Evolutionary conservation across 2,888 invertebrate genomes (phyloP).

Genomic region (Zootermopsis nevadensis): DNA sequence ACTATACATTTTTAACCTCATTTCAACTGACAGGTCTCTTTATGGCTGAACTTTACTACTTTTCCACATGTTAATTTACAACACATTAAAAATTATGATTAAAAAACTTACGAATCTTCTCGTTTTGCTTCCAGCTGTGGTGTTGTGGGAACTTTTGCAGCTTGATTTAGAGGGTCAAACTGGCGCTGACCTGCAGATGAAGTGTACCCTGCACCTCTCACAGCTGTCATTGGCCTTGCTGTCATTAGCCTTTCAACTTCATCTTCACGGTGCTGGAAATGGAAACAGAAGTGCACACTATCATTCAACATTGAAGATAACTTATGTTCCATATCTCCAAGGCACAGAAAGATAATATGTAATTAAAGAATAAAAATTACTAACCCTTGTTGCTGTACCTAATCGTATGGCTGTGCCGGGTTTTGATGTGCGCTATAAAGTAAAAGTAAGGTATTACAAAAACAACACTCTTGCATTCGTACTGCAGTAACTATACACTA

Average conservation of each 20-base stretch:
- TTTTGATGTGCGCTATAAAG: conserved; percentile 63
- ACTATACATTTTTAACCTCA: no score
- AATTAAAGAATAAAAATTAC: conserved; percentile 48
- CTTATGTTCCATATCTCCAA: no score
- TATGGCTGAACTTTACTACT: no score
- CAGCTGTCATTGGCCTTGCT: conserved; percentile 93
- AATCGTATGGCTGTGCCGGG: conserved; percentile 67
- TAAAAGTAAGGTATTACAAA: not conserved
- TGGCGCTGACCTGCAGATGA: conserved; percentile 73
- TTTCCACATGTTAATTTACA: no score
- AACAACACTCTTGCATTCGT: not conserved
- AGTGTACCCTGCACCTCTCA: conserved; percentile 95
- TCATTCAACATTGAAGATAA: no score
- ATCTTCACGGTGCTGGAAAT: conserved; percentile 59
- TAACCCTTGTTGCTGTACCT: conserved; percentile 69
- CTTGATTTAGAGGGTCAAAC: conserved; percentile 84
- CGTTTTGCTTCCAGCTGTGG: conserved; percentile 76
- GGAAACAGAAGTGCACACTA: not conserved
- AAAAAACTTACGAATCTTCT: conserved; percentile 77
- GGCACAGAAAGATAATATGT: no score
- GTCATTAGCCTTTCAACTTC: conserved; percentile 85
- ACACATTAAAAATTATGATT: no score
- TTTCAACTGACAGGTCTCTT: no score
- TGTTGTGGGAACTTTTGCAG: conserved; percentile 64
- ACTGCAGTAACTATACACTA: no score